Base-by-base conservation (phyloP, 2,888 invertebrate species). In the Drosophila kanekoi region DNA sequence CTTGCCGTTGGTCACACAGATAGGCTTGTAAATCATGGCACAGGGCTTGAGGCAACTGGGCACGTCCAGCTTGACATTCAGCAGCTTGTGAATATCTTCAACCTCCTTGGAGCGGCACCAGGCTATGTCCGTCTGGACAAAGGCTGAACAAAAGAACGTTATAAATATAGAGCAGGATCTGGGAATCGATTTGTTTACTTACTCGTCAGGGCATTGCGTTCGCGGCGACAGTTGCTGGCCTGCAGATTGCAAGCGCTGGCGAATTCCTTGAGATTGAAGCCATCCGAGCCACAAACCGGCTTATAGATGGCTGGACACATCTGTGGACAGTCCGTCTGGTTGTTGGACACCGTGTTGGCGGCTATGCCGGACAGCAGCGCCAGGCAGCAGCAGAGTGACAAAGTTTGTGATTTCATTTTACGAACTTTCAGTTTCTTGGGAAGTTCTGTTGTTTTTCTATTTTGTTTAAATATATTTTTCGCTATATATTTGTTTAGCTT, bases 1-100 rank as follows among this genome's bases (percentile, higher is more conserved):
- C 37, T 85, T 78, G 57, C 91, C 91, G 60, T 91, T 91, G 32
- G 91, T 87, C 0, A 81, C 80, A 57, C 92, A 92, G 9, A 91
- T 58, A 8, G 92, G 91, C 20, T 76, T 67, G 54, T 87, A 91
- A 56, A 89, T 89, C 89, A 91, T 77, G 38, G 88, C 58, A 33
- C 91, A 91, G 35, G 90, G 84, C 48, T 70, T 86, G 11, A 87
- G 14, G 56, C 91, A 91, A 6, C 74, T 75, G 0, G 69, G 20
- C 3, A 72, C 63, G 2, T 79, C 76, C 51, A 89, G 54, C 40
- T 81, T 80, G 20, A 87, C 47, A 37, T 68, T 77, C 56, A 90
- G 43, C 47, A 74, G 72, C n/a, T 76, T 68, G 6, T 66, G 41
- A 0, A 90, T 63, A 71, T 82, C 77, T 4, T 74, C 68, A 28